These are phyloP conservation scores for Pachyseris speciosa DNA, from an alignment of 64 coral and sea anemone genomes.

Conservation along the genomic window DNA sequence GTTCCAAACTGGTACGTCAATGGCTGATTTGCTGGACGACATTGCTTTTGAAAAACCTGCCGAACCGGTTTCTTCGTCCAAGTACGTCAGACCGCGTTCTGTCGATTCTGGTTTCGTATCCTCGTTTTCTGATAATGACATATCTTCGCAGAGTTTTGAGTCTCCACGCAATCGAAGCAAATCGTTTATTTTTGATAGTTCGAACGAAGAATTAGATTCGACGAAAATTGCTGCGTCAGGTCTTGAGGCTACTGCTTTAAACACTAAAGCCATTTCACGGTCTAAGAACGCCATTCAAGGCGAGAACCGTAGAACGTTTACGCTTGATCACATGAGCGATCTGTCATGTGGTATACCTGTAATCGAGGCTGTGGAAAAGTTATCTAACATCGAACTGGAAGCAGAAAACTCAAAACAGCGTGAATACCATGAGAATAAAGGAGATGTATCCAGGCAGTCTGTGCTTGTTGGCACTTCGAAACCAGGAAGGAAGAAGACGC, in stretches of 20 bases:
- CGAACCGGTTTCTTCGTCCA: constrained; percentile 1
- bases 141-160: constrained; percentile 6
- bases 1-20: constrained; percentile 40
- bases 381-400: constrained; percentile 5
- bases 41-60: constrained; percentile 28
- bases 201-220: constrained; percentile 19
- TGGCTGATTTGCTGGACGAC: constrained; percentile 20
- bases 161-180: constrained; percentile 11
- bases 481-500: constrained; percentile 15
- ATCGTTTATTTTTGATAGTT: background rate
- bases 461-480: background rate
- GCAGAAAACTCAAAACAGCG: background rate
- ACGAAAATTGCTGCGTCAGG: background rate
- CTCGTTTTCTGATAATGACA: constrained; percentile 29
- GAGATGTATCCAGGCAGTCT: background rate
- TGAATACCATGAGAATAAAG: background rate
- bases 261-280: background rate
- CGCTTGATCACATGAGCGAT: constrained; percentile 61
- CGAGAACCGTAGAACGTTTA: constrained; percentile 65
- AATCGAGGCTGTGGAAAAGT: constrained; percentile 50
- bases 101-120: constrained; percentile 40
- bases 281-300: background rate
- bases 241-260: background rate
- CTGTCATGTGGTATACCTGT: constrained; percentile 57
- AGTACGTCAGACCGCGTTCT: constrained; percentile 28